Evolutionary conservation across 35 echinoderm and acorn worm genomes (phyloP).

Genomic region (Eucidaris tribuloides): DNA sequence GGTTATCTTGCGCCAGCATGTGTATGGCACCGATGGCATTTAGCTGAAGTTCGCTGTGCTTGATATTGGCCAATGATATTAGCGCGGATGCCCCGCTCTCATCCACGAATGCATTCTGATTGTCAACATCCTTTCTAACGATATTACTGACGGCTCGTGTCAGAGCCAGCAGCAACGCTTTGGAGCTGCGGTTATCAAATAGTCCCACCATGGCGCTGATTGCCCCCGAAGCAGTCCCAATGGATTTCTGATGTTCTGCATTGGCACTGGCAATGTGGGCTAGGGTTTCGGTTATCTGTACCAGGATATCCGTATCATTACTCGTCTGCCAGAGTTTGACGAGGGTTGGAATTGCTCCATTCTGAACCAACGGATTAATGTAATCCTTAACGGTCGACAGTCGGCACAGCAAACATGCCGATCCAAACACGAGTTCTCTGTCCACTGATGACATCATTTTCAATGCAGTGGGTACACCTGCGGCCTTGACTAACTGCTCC

Average conservation of each 20-base stretch:
- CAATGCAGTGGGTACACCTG: slow-evolving; percentile 65
- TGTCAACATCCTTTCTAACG: slow-evolving; percentile 52
- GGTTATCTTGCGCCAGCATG: slow-evolving; percentile 89
- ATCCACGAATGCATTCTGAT: slow-evolving; percentile 87
- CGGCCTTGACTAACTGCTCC: slow-evolving; percentile 83
- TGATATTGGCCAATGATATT: slow-evolving; percentile 72
- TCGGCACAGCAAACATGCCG: slow-evolving; percentile 67
- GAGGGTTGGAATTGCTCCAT: slow-evolving; percentile 67
- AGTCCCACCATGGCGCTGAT: slow-evolving; percentile 68
- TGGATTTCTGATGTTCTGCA: slow-evolving; percentile 54
- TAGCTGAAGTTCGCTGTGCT: slow-evolving; percentile 70
- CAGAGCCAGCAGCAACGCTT: slow-evolving; percentile 67
- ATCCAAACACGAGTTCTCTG: slow-evolving; percentile 57
- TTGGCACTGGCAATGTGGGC: slow-evolving; percentile 64
- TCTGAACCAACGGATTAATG: slow-evolving; percentile 54
- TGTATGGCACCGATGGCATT: slow-evolving; percentile 88
- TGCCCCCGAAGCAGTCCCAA: slow-evolving; percentile 67
- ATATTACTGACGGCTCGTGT: slow-evolving; percentile 68
- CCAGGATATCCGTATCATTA: slow-evolving; percentile 67
- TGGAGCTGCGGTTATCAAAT: slow-evolving; percentile 57
- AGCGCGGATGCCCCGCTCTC: slow-evolving; percentile 83
- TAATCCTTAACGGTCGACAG: slow-evolving; percentile 56
- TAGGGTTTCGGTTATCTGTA: slow-evolving; percentile 74
- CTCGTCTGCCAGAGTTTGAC: slow-evolving; percentile 83
- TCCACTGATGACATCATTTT: slow-evolving; percentile 60